Conservation (phyloP, 2,113 vertebrate species). For the Neoarius graeffei region DNA sequence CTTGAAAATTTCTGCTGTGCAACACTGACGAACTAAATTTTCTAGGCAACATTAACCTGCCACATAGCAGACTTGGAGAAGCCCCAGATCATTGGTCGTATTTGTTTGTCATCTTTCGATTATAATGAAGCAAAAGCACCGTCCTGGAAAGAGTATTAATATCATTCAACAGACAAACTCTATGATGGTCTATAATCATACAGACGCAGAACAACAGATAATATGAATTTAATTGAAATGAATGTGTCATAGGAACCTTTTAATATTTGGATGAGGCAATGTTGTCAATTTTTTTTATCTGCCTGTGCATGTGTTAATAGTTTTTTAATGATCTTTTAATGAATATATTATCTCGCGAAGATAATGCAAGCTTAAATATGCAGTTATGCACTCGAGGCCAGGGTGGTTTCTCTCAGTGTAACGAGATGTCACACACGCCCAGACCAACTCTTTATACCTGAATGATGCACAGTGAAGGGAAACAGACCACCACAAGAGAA, state of each 20-base stretch:
- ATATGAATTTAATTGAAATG: conserved; percentile 6
- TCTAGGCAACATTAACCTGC: background rate
- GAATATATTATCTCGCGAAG: conserved; percentile 26
- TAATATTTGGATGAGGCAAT: background rate
- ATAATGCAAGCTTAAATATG: conserved; percentile 1
- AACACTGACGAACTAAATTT: background rate
- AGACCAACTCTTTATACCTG: conserved; percentile 10
- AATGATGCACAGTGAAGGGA: background rate
- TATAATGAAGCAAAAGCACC: background rate
- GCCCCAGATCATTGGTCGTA: background rate
- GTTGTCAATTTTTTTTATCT: conserved; percentile 5
- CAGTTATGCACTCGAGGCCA: background rate
- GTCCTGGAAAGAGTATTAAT: background rate
- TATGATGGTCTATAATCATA: conserved; percentile 13
- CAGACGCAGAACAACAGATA: background rate
- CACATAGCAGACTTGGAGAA: background rate
- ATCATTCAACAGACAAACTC: conserved; percentile 2
- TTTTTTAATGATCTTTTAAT: conserved; percentile 36
- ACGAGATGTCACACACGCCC: conserved; percentile 15
- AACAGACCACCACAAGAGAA: conserved; percentile 19
- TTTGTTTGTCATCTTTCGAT: background rate
- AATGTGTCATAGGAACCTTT: background rate
- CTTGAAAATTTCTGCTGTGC: background rate
- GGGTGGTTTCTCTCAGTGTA: background rate
- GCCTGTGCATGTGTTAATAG: conserved; percentile 15